Evolutionary conservation across 1,140 invertebrate genomes (phyloP).

Genomic region (Drosophila busckii): DNA sequence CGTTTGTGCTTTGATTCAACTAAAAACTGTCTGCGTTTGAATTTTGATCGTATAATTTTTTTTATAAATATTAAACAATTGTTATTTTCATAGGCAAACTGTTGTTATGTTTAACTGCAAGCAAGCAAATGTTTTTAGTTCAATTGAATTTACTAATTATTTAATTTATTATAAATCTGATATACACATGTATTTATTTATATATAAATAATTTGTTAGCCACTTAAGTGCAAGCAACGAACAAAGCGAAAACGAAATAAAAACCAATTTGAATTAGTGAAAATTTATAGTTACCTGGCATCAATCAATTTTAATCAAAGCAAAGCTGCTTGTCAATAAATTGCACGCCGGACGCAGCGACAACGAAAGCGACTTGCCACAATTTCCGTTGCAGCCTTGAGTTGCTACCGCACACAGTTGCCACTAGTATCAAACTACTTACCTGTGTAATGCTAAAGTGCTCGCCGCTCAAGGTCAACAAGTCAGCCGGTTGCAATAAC

Average conservation of each 20-base stretch:
- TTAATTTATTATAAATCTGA: constrained; percentile 43
- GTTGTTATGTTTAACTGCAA: constrained; percentile 64
- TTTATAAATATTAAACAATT: constrained; percentile 40
- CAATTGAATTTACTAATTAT: constrained; percentile 76
- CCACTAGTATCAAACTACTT: no score
- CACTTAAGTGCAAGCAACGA: constrained; percentile 37
- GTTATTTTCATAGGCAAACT: constrained; percentile 74
- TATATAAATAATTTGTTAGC: constrained; percentile 41
- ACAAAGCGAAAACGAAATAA: constrained; percentile 46
- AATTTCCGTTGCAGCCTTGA: no score
- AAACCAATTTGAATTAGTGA: constrained; percentile 29
- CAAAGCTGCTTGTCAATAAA: no score
- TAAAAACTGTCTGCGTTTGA: constrained; percentile 47
- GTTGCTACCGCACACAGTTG: no score
- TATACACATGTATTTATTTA: constrained; percentile 37
- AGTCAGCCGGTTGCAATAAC: no score
- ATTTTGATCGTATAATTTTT: constrained; percentile 7
- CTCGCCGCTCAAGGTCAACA: no score
- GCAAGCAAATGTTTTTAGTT: constrained; percentile 72
- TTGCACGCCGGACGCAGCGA: no score
- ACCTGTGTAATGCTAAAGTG: no score
- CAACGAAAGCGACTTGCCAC: no score
- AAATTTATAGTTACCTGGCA: neutral
- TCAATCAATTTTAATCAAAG: neutral
- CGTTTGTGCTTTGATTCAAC: constrained; percentile 56